Percentiles rank a stretch among this genome's conserved stretches.
phyloP scores from a whole-genome alignment of 1,140 invertebrate genomes.

The Mamestra configurata region DNA sequence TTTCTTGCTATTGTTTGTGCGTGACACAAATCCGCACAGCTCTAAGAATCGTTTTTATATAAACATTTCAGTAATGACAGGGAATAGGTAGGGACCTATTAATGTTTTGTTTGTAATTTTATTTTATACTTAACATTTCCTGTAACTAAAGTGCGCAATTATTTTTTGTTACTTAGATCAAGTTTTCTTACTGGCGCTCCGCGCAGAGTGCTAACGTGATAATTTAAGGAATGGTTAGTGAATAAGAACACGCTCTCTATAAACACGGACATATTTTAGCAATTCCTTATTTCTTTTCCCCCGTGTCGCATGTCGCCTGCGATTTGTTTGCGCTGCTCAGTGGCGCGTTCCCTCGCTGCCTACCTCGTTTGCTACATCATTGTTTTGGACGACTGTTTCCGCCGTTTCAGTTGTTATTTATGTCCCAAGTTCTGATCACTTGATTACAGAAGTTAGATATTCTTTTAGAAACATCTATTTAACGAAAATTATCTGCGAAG shows the following conservation, averaged over 20 bases:
- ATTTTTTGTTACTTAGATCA: constrained; percentile 67
- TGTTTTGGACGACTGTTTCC: constrained; percentile 42
- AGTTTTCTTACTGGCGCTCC: constrained; percentile 64
- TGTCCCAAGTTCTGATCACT: constrained; percentile 24
- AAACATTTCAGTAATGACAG: constrained; percentile 43
- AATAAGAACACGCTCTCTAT: constrained; percentile 62
- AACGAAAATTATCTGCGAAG: constrained; percentile 15
- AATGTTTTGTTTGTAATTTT: constrained; percentile 52
- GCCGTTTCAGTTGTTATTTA: constrained; percentile 33
- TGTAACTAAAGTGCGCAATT: constrained; percentile 61
- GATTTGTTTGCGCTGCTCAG: constrained; percentile 64
- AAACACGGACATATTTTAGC: constrained; percentile 58
- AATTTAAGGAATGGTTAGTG: constrained; percentile 68
- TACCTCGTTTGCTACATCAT: constrained; percentile 33
- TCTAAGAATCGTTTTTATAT: constrained; percentile 52
- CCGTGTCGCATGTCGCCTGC: constrained; percentile 59
- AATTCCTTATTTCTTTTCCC: constrained; percentile 56
- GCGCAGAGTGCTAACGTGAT: constrained; percentile 67
- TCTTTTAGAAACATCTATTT: constrained; percentile 11
- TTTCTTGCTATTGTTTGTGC: constrained; percentile 44
- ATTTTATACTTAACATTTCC: constrained; percentile 60
- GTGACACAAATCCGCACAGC: constrained; percentile 53
- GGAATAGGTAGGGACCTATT: constrained; percentile 37
- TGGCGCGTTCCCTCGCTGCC: constrained; percentile 51
- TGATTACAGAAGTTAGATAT: constrained; percentile 33